Base-by-base conservation (phyloP, 2,888 invertebrate species). In the Ethmia dodecea region DNA sequence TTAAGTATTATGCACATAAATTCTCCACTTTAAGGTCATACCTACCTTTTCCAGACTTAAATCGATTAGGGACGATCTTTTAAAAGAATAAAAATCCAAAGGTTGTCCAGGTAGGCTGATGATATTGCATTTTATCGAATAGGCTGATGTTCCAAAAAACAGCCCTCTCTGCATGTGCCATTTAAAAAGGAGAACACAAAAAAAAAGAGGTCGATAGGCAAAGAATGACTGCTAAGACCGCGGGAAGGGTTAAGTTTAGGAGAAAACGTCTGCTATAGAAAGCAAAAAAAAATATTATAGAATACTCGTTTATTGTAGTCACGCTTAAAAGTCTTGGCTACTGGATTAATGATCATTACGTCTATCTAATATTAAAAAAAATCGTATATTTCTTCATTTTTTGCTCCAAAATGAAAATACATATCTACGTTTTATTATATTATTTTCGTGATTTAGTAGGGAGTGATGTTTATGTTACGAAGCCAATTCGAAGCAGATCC, bases 141-240 rank as follows among this genome's bases (percentile, higher is more conserved):
- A 66, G 63, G 62, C 65, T 47, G 60, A 57, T 55, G 53, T 45
- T 43, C 45, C 51, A 79, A 80, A 81, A 80, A 72, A 68, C 39
- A 52, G 59, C 62, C 68, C 69, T 77, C 74, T 73, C 75, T 81
- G 75, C 81, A 84, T 84, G 81, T 83, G 86, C 86, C 83, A 86
- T 86, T 86, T 84, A 79, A 79, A 79, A 84, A 75, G 74, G 55
- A 65, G 57, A 57, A 52, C 52, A 52, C 52, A 49, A 72, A 72
- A 80, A 80, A 84, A 84, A 81, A 74, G 53, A 47, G 55, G 69
- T 73, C 65, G 54, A 69, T 68, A 66, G 75, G 77, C 75, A 75
- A 78, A 80, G 80, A 81, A 81, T 72, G 71, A 76, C 59, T 74
- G 74, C 62, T 57, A 60, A 66, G 70, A 72, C 65, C 66, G 55